Evolutionary conservation across 2,888 invertebrate genomes (phyloP).

Genomic region (Junonia oenone): DNA sequence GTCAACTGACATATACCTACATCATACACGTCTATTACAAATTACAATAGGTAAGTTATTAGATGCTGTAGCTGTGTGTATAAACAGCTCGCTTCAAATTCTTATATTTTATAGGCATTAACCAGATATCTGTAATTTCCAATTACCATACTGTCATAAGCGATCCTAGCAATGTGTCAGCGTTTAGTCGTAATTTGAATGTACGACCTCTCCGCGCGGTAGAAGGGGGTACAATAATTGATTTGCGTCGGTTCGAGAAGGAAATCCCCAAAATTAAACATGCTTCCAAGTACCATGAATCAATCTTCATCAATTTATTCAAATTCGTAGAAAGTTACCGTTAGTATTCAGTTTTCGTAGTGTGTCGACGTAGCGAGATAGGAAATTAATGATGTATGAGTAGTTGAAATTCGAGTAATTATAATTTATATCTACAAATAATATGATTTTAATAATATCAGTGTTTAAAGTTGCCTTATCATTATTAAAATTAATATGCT

Average conservation of each 20-base stretch:
- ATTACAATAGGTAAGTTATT: too few relatives aligned
- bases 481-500: too few relatives aligned
- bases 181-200: not conserved
- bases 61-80: too few relatives aligned
- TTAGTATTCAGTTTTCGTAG: not conserved
- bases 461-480: too few relatives aligned
- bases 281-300: not conserved
- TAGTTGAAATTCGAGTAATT: too few relatives aligned
- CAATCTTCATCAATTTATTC: not conserved
- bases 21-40: too few relatives aligned
- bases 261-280: not conserved
- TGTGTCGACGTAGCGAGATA: not conserved
- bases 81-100: too few relatives aligned
- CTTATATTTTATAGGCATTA: not conserved
- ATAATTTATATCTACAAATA: too few relatives aligned
- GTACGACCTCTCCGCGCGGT: not conserved
- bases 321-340: not conserved
- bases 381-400: too few relatives aligned
- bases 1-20: too few relatives aligned
- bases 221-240: conserved; percentile 1
- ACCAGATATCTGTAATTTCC: not conserved
- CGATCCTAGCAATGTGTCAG: not conserved
- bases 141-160: not conserved
- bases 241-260: not conserved
- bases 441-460: too few relatives aligned